These are phyloP conservation scores for Notothenia coriiceps DNA, from an alignment of 2,113 vertebrate species.

Conservation along the genomic window DNA sequence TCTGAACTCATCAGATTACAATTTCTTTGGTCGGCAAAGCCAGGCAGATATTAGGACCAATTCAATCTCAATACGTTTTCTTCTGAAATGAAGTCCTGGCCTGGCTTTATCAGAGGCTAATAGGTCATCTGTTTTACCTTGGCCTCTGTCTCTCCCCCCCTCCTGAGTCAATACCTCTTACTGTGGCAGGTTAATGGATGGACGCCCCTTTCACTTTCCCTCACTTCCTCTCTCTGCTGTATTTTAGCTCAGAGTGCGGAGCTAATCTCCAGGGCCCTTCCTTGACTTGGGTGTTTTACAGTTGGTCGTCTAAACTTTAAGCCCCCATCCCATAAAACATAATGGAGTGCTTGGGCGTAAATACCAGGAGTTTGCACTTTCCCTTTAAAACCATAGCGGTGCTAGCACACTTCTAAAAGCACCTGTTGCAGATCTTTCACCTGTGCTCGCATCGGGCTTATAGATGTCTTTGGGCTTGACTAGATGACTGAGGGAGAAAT, in stretches of 20 bases:
- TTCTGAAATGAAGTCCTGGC: conserved; percentile 46
- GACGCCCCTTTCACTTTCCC: conserved; percentile 57
- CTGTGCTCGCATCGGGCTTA: conserved; percentile 54
- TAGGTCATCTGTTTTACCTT: conserved; percentile 63
- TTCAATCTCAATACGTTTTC: conserved; percentile 40
- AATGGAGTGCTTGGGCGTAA: conserved; percentile 76
- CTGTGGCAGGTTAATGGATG: conserved; percentile 72
- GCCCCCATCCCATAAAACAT: conserved; percentile 79
- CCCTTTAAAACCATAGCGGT: conserved; percentile 68
- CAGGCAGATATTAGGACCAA: conserved; percentile 9
- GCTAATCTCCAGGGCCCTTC: conserved; percentile 64
- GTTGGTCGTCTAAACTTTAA: conserved; percentile 75
- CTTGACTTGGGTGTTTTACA: conserved; percentile 78
- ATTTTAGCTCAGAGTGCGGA: conserved; percentile 44
- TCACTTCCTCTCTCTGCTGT: conserved; percentile 46
- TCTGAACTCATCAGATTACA: background rate
- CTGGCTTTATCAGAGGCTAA: conserved; percentile 50
- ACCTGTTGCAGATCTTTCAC: conserved; percentile 77
- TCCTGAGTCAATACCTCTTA: conserved; percentile 67
- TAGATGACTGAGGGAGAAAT: conserved; percentile 17
- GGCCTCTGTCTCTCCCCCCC: conserved; percentile 47
- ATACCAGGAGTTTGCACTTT: conserved; percentile 78
- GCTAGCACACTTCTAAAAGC: conserved; percentile 69
- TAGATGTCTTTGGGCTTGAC: conserved; percentile 13
- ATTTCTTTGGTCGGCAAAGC: conserved; percentile 9